Evolutionary conservation across 2,113 vertebrate species (phyloP).

Genomic region (Brachyhypopomus occidentalis): DNA sequence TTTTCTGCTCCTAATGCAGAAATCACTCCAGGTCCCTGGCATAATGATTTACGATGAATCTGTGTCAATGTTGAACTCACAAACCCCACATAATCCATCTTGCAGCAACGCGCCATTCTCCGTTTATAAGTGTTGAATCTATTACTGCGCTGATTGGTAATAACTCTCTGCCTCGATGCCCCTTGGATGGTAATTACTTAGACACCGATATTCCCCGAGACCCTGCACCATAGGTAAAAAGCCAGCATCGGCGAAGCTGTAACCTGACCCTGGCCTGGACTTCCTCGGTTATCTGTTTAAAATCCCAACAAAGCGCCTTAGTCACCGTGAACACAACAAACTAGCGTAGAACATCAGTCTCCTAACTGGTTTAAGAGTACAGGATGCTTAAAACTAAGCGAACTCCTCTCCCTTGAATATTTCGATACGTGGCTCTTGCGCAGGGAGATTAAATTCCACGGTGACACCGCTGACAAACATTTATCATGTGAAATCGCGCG

Average conservation of each 20-base stretch:
- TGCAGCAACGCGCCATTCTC: constrained; percentile 69
- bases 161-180: constrained; percentile 75
- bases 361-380: constrained; percentile 11
- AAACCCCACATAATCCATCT: constrained; percentile 82
- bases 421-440: constrained; percentile 26
- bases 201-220: constrained; percentile 68
- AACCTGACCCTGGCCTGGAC: constrained; percentile 31
- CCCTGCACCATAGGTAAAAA: constrained; percentile 43
- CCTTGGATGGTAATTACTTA: constrained; percentile 78
- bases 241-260: constrained; percentile 35
- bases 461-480: constrained; percentile 52
- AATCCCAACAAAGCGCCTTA: constrained; percentile 33
- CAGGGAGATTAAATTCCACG: constrained; percentile 17
- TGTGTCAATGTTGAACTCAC: constrained; percentile 83
- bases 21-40: constrained; percentile 80
- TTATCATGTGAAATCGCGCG: constrained; percentile 51
- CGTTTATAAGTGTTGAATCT: constrained; percentile 79
- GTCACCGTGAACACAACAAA: constrained; percentile 6
- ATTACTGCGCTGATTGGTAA: constrained; percentile 81
- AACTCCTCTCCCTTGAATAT: constrained; percentile 36
- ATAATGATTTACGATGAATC: constrained; percentile 87
- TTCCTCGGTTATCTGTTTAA: constrained; percentile 39
- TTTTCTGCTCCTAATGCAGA: constrained; percentile 83
- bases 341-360: constrained; percentile 9
- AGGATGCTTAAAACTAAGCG: constrained; percentile 6